Conservation (phyloP, 2,888 invertebrate genomes). For the Cryptocheilus praepositus region DNA sequence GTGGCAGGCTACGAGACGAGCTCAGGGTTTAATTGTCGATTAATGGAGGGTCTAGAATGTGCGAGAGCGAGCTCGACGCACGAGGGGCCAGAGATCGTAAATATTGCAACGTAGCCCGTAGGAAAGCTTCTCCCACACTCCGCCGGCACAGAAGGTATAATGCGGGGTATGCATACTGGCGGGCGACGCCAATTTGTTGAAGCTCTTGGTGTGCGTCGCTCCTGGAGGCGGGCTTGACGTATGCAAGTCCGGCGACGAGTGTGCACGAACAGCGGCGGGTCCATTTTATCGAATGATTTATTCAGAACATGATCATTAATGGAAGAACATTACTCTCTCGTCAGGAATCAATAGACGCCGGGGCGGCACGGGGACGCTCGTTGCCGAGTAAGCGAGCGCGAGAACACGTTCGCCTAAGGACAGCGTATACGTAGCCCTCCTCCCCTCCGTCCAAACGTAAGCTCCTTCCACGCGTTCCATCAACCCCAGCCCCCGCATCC, state of each 20-base stretch:
- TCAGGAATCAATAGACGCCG: conserved; percentile 69
- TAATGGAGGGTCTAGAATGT: conserved; percentile 11
- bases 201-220: conserved; percentile 44
- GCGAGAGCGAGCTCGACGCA: conserved; percentile 3
- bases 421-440: conserved; percentile 18
- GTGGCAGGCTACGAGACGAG: conserved; percentile 4
- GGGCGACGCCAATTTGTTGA: conserved; percentile 56
- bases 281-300: conserved; percentile 73
- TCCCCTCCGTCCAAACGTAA: conserved; percentile 2
- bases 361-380: conserved; percentile 36
- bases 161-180: conserved; percentile 30
- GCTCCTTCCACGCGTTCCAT: neutral
- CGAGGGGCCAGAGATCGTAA: conserved; percentile 17
- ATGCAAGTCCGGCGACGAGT: conserved; percentile 44
- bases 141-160: conserved; percentile 21
- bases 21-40: conserved; percentile 32
- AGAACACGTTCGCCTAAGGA: conserved; percentile 5
- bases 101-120: conserved; percentile 30
- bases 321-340: conserved; percentile 71
- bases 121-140: neutral
- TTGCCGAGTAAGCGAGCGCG: conserved; percentile 24
- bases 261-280: conserved; percentile 57
- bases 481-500: neutral
- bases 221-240: conserved; percentile 38
- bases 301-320: conserved; percentile 72